Percentiles rank a stretch among this genome's conserved stretches.
Conservation (phyloP, 2,113 vertebrate species). For the Charina bottae region DNA sequence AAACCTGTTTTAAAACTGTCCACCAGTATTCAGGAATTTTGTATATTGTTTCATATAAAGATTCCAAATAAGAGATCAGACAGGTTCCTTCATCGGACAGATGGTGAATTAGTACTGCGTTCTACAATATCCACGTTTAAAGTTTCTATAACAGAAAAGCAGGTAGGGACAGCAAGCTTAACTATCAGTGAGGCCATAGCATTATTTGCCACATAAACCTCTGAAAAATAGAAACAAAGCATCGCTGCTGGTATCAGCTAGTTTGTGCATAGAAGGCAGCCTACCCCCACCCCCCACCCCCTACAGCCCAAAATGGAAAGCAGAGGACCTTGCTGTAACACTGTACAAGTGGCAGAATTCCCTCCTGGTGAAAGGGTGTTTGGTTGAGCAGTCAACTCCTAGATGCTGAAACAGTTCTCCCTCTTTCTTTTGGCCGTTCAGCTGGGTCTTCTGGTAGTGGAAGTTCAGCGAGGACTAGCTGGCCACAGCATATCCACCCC, state of each 20-base stretch:
- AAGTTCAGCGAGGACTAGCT: not conserved
- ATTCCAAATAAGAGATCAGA: not conserved
- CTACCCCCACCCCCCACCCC: no score
- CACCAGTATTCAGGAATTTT: not conserved
- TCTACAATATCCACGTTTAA: not conserved
- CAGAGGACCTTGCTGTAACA: not conserved
- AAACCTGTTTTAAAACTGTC: not conserved
- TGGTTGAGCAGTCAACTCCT: not conserved
- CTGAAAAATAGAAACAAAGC: not conserved
- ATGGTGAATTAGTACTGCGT: not conserved
- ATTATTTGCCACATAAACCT: no score
- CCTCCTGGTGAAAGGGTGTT: no score
- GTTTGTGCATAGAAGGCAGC: not conserved
- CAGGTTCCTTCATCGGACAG: not conserved
- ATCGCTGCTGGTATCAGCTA: not conserved
- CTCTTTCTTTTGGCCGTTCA: not conserved
- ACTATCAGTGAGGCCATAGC: no score
- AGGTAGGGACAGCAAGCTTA: not conserved
- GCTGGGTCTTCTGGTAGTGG: not conserved
- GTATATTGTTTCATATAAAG: not conserved
- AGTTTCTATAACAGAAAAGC: not conserved
- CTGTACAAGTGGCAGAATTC: not conserved
- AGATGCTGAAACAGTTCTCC: not conserved
- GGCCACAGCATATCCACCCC: not conserved
- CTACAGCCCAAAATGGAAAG: not conserved